These are phyloP conservation scores for Diadegma fenestrale DNA, from an alignment of 2,888 invertebrate species.

Conservation along the genomic window DNA sequence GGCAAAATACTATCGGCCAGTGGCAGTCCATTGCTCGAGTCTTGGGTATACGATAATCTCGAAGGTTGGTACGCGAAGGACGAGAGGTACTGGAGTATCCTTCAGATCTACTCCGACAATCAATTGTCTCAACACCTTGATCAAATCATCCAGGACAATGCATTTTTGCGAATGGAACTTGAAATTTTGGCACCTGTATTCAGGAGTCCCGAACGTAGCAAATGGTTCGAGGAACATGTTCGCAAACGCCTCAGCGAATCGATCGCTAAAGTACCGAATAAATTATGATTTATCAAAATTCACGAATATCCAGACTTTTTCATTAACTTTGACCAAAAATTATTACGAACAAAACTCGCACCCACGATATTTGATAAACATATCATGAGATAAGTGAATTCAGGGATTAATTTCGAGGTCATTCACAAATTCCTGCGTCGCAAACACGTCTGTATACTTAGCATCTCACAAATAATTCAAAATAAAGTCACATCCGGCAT, in stretches of 20 bases:
- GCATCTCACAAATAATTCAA: no score
- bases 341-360: no score
- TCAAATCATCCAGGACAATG: conserved; percentile 91
- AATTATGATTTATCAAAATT: no score
- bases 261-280: background rate
- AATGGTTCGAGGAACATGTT: conserved; percentile 95
- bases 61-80: conserved; percentile 92
- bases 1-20: conserved; percentile 89
- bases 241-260: conserved; percentile 93
- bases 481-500: no score
- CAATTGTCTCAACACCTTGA: conserved; percentile 90
- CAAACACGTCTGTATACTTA: no score
- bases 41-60: conserved; percentile 91
- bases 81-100: conserved; percentile 87
- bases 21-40: conserved; percentile 91
- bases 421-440: no score
- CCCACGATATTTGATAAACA: no score
- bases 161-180: conserved; percentile 92
- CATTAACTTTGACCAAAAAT: no score
- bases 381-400: no score
- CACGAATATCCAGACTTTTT: no score
- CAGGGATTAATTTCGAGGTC: no score
- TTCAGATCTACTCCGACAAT: conserved; percentile 93
- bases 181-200: conserved; percentile 92
- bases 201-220: conserved; percentile 89